These are phyloP conservation scores for Coptotermes formosanus DNA, from an alignment of 1,140 invertebrate species.

Conservation along the genomic window DNA sequence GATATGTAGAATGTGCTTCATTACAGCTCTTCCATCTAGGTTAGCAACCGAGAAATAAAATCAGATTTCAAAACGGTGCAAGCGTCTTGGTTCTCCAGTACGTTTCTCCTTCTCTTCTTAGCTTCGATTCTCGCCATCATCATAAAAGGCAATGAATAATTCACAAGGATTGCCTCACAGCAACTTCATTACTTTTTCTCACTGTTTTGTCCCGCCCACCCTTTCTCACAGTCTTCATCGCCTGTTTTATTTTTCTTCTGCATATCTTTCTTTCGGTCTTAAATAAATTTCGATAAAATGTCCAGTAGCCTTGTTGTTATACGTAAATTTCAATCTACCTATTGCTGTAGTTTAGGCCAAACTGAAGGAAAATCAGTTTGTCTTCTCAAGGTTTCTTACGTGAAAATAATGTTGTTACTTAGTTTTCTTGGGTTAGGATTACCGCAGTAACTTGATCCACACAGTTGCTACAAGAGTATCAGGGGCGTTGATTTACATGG, in stretches of 20 bases:
- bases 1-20: too few relatives aligned
- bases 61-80: not conserved
- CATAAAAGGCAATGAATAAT: slow-evolving; percentile 1
- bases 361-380: not conserved
- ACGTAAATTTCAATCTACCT: too few relatives aligned
- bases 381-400: not conserved
- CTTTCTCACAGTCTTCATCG: not conserved
- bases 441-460: not conserved
- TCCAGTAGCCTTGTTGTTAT: not conserved
- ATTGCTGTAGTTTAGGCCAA: not conserved
- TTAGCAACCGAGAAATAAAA: not conserved
- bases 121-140: not conserved
- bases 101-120: not conserved
- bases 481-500: too few relatives aligned
- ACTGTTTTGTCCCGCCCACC: not conserved
- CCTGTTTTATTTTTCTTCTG: not conserved
- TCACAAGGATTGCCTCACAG: not conserved
- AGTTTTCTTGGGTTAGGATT: not conserved
- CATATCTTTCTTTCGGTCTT: not conserved
- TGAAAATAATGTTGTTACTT: not conserved
- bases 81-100: not conserved
- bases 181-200: slow-evolving; percentile 1
- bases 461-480: too few relatives aligned
- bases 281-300: not conserved
- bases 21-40: not conserved